Base-by-base conservation (phyloP, 1,140 invertebrate genomes). In the Drosophila elegans region DNA sequence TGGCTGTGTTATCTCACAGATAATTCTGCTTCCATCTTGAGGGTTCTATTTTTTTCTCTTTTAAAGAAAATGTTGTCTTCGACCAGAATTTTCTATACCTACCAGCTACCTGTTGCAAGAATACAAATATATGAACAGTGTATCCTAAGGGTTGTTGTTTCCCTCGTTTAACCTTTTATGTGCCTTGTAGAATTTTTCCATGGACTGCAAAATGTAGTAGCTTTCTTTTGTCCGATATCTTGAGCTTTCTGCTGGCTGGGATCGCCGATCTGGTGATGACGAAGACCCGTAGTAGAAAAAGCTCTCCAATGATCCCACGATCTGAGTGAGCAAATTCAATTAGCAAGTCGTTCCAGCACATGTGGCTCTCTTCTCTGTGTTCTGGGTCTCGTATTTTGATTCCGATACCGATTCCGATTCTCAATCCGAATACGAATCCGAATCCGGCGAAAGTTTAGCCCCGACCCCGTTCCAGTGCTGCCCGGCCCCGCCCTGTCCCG, bases 361-460 rank as follows among this genome's bases (percentile, higher is more conserved):
- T 41, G 36, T 29, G 11, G 25, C 61, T 64, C 61, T 59, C 62
- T 44, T 9, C 46, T 13, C 6, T 4, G 16, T 21, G 16, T 21
- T 21, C 16, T 21, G 16, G 16, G 16, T 21, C 16, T 0, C 16
- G 16, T 21, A 21, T 21, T 21, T 21, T 21, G 9, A 42, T 42
- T 42, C n/a, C 13, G 5, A 46, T 3, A 41, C 59, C 2, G n/a
- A 39, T 3, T 38, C 3, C 2, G 16, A 16, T 13, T 38, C 16
- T 6, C n/a, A 53, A 12, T 60, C 39, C 13, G 32, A 46, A 13
- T 29, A 11, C 34, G 34, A 34, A 39, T 38, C 44, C 25, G 10
- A 36, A 21, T 42, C 36, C 42, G 52, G 66, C 56, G 45, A 83
- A 84, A 83, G 75, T 80, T 72, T 53, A 21, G 48, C 45, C 48